Evolutionary conservation across 2,113 vertebrate genomes (phyloP).

Genomic region (Hemicordylus capensis): DNA sequence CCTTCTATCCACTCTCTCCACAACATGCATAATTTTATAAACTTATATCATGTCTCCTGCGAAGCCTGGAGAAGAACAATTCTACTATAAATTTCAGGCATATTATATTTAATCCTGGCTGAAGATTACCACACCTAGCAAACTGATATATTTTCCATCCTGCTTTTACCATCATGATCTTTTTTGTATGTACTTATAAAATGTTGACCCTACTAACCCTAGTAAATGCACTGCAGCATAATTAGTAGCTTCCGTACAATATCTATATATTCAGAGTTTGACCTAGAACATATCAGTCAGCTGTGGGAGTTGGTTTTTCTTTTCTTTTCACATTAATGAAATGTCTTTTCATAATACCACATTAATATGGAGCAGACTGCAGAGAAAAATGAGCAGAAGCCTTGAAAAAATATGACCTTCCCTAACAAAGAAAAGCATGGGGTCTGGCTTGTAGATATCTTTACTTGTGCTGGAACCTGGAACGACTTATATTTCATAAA

Average conservation of each 20-base stretch:
- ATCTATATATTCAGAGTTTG: background rate
- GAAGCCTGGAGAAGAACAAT: background rate
- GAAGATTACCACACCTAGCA: background rate
- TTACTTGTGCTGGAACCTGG: background rate
- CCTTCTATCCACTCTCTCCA: too few relatives aligned
- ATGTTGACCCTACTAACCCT: background rate
- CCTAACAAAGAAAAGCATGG: background rate
- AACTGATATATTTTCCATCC: background rate
- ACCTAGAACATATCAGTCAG: background rate
- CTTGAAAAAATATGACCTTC: background rate
- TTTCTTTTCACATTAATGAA: background rate
- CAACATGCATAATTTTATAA: too few relatives aligned
- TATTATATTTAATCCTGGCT: background rate
- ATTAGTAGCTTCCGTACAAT: background rate
- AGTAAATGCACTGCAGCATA: background rate
- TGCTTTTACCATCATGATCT: background rate
- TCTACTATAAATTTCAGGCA: background rate
- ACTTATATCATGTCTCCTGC: too few relatives aligned
- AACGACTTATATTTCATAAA: background rate
- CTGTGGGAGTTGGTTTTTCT: background rate
- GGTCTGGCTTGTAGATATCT: background rate
- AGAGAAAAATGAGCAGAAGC: background rate
- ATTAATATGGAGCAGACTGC: rapidly evolving
- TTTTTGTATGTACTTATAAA: background rate
- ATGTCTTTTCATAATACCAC: too few relatives aligned